Percentiles rank a stretch among this genome's conserved stretches.
Conservation (phyloP, 2,797 vertebrate species). For the Sandelia bainsii region DNA sequence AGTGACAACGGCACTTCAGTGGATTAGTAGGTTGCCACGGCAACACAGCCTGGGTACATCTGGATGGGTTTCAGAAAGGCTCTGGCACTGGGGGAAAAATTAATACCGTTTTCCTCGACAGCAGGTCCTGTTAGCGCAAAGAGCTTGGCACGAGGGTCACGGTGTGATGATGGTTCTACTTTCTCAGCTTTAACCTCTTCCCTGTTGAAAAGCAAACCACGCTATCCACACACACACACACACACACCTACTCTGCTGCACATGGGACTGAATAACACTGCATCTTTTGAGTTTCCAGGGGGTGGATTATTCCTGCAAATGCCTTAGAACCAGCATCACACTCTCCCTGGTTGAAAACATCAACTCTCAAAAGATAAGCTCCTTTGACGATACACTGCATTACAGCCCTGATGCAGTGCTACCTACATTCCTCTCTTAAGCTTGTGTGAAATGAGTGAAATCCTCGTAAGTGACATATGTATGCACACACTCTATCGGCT, state of each 20-base stretch:
- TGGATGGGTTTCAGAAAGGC: conserved; percentile 76
- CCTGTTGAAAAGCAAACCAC: conserved; percentile 17
- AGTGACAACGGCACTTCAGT: conserved; percentile 76
- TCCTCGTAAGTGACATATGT: conserved; percentile 74
- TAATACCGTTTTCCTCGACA: conserved; percentile 67
- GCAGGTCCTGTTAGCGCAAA: conserved; percentile 28
- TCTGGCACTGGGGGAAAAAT: conserved; percentile 38
- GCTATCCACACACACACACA: conserved; percentile 15
- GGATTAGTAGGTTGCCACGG: conserved; percentile 82
- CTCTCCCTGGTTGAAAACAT: conserved; percentile 71
- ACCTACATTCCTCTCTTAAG: conserved; percentile 76
- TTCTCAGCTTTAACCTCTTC: conserved; percentile 28
- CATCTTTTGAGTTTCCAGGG: conserved; percentile 49
- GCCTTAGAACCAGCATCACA: conserved; percentile 61
- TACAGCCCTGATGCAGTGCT: conserved; percentile 54
- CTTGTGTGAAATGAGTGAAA: conserved; percentile 75
- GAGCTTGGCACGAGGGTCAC: conserved; percentile 27
- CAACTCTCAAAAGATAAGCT: conserved; percentile 79
- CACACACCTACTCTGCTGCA: conserved; percentile 20
- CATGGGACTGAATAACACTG: conserved; percentile 48
- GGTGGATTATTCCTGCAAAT: conserved; percentile 71
- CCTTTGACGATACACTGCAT: conserved; percentile 70
- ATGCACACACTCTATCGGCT: conserved; percentile 32
- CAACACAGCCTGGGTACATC: conserved; percentile 76
- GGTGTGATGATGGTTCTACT: conserved; percentile 28